A percentile compares a stretch with the other conserved stretches of the same genome.
Conservation (phyloP, 2,888 invertebrate species). For the Scelioninae gen. 2 region DNA sequence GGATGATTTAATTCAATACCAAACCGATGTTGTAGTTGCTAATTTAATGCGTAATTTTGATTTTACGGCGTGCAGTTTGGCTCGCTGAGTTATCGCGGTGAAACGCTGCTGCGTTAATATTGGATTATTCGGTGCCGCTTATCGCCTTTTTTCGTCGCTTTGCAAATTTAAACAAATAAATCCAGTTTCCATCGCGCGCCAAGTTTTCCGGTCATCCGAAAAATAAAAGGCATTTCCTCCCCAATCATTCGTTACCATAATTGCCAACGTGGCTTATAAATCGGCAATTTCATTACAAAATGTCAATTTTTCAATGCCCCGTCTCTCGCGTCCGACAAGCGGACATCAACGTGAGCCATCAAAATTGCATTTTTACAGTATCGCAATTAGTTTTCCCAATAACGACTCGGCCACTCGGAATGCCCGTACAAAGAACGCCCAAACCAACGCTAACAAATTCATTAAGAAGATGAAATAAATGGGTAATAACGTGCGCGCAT, state of each 20-base stretch:
- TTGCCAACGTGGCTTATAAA: no score
- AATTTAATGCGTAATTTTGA: slow-evolving; percentile 34
- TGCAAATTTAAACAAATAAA: no score
- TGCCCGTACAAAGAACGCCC: slow-evolving; percentile 19
- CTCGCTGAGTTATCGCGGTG: slow-evolving; percentile 23
- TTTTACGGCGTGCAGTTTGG: slow-evolving; percentile 7
- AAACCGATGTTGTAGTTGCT: slow-evolving; percentile 13
- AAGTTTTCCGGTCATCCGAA: no score
- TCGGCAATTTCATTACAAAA: no score
- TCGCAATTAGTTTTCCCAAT: slow-evolving; percentile 13
- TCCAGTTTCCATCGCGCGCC: no score
- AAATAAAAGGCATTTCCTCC: no score
- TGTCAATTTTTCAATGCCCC: no score
- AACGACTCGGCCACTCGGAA: neutral
- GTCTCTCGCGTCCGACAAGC: no score
- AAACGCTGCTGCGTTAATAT: slow-evolving; percentile 20
- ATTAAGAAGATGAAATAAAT: slow-evolving; percentile 46
- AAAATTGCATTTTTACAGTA: slow-evolving; percentile 21
- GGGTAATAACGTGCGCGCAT: slow-evolving; percentile 47
- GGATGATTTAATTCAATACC: slow-evolving; percentile 32
- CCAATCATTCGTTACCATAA: no score
- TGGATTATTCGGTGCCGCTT: slow-evolving; percentile 11
- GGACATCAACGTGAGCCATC: no score
- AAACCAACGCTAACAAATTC: slow-evolving; percentile 31
- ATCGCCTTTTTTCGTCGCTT: no score